A percentile compares a stretch with the other conserved stretches of the same genome.
Evolutionary conservation across 2,888 invertebrate species (phyloP).

Genomic region (Coelinius sp.): DNA sequence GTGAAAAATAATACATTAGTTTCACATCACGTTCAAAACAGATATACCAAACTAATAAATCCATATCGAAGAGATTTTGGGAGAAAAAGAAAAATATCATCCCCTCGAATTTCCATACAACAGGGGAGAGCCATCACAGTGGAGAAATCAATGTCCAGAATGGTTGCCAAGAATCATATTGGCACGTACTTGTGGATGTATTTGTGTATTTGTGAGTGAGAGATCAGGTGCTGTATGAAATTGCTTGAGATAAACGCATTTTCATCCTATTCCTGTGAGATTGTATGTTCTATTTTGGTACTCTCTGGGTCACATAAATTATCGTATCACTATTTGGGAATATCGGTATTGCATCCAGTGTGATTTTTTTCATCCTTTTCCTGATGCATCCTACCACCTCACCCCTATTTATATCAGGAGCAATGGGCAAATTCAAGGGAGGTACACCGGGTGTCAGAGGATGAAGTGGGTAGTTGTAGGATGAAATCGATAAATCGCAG

Average conservation of each 20-base stretch:
- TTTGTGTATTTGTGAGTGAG: slow-evolving; percentile 4
- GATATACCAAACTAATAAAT: slow-evolving; percentile 8
- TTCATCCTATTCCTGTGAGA: slow-evolving; percentile 5
- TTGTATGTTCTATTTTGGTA: slow-evolving; percentile 10
- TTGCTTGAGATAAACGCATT: slow-evolving; percentile 34
- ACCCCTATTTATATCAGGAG: slow-evolving; percentile 20
- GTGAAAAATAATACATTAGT: neutral
- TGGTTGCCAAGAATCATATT: slow-evolving; percentile 19
- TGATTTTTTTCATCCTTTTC: slow-evolving; percentile 1
- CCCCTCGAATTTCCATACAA: neutral
- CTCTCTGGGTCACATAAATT: slow-evolving; percentile 24
- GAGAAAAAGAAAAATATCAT: neutral
- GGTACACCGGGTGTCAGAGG: slow-evolving; percentile 25
- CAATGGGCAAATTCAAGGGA: slow-evolving; percentile 16
- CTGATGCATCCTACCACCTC: neutral
- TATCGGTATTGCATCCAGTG: neutral
- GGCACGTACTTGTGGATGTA: slow-evolving; percentile 2
- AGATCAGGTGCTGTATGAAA: slow-evolving; percentile 32
- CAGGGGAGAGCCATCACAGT: neutral
- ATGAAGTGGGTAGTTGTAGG: slow-evolving; percentile 31
- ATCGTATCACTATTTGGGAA: slow-evolving; percentile 23
- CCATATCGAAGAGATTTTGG: neutral
- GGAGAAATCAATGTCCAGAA: slow-evolving; percentile 27
- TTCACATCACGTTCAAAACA: neutral
- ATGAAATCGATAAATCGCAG: slow-evolving; percentile 47